Evolutionary conservation across 1,140 invertebrate genomes (phyloP).

Genomic region (Druon quercuslanigerum): DNA sequence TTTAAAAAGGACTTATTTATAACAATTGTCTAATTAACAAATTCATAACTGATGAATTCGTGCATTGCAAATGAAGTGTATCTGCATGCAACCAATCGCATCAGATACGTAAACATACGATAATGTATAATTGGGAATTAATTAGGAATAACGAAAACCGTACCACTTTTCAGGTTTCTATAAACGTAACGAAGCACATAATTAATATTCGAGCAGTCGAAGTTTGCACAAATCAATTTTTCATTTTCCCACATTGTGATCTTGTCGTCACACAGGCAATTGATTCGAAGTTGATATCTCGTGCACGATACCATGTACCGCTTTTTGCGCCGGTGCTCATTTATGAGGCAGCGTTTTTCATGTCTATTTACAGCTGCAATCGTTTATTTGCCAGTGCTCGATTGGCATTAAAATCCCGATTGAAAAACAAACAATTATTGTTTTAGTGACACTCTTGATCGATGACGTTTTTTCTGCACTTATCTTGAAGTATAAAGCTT

Average conservation of each 20-base stretch:
- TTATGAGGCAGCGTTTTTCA: background rate
- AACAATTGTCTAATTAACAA: too few species aligned
- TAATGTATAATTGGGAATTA: background rate
- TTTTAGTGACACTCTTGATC: background rate
- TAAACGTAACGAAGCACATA: background rate
- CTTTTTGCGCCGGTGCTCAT: background rate
- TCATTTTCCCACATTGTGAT: constrained; percentile 12
- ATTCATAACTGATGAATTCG: too few species aligned
- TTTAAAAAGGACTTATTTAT: too few species aligned
- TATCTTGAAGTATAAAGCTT: too few species aligned
- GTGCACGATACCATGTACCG: background rate
- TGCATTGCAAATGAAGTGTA: too few species aligned
- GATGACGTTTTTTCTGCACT: too few species aligned
- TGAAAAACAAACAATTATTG: background rate
- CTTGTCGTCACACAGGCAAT: background rate
- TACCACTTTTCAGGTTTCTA: background rate
- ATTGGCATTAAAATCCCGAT: background rate
- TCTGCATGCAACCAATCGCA: too few species aligned
- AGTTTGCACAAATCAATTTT: constrained; percentile 31
- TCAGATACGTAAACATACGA: background rate
- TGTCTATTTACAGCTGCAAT: background rate
- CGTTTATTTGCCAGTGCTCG: background rate
- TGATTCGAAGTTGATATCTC: background rate
- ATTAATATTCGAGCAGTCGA: constrained; percentile 19
- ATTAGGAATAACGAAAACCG: background rate